A percentile compares a stretch with the other conserved stretches of the same genome.
These are phyloP conservation scores for Colaptes auratus DNA, from an alignment of 2,113 vertebrate species.

Conservation along the genomic window DNA sequence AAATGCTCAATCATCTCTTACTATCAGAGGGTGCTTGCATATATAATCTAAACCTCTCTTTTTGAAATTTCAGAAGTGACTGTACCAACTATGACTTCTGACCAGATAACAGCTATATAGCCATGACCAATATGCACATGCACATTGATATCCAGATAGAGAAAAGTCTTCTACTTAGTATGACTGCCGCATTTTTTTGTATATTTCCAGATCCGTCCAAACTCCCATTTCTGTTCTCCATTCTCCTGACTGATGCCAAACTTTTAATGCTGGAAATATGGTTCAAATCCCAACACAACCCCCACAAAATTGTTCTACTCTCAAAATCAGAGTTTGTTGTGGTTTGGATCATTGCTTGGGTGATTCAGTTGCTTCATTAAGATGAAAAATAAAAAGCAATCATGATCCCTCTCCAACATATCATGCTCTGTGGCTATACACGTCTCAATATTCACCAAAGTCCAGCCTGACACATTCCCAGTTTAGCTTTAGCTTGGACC, in stretches of 20 bases:
- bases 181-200: neutral
- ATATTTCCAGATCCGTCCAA: neutral
- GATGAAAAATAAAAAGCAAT: too few relatives aligned
- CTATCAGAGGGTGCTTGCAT: neutral
- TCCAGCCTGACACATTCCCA: too few relatives aligned
- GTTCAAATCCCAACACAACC: neutral
- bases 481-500: too few relatives aligned
- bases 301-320: neutral
- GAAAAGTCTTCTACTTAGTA: neutral
- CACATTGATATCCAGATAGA: neutral
- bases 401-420: too few relatives aligned
- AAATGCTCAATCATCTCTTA: neutral
- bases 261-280: neutral
- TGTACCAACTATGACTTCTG: neutral
- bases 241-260: neutral
- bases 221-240: neutral
- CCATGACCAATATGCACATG: neutral
- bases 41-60: neutral
- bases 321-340: neutral
- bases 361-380: too few relatives aligned
- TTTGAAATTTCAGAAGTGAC: neutral
- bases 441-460: too few relatives aligned
- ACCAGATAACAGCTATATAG: neutral
- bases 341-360: neutral
- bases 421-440: too few relatives aligned